Conservation (phyloP, 2,888 invertebrate species). For the Acheta domesticus region DNA sequence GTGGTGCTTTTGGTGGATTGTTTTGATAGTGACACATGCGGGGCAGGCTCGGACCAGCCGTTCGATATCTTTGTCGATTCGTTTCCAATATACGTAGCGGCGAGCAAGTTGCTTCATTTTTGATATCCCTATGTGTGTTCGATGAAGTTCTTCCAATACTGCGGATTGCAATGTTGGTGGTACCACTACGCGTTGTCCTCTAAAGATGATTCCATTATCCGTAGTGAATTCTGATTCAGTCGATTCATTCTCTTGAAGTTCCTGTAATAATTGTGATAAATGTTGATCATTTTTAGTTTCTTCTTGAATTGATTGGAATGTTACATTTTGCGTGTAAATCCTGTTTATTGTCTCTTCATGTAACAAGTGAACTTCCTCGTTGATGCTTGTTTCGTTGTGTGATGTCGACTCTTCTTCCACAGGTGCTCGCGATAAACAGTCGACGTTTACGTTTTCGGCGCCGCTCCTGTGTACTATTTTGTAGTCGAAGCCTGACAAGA, state of each 20-base stretch:
- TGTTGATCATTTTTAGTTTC: not conserved
- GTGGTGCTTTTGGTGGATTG: constrained; percentile 38
- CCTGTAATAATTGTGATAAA: not conserved
- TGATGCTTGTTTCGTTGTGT: not conserved
- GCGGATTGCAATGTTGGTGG: constrained; percentile 32
- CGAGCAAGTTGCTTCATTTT: constrained; percentile 39
- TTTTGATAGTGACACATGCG: constrained; percentile 38
- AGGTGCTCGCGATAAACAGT: not conserved
- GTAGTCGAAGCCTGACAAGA: not conserved
- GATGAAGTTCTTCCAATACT: constrained; percentile 40
- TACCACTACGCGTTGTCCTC: constrained; percentile 30
- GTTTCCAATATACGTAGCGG: constrained; percentile 39
- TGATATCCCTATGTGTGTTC: constrained; percentile 39
- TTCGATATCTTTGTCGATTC: constrained; percentile 40
- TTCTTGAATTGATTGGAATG: not conserved
- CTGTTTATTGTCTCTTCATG: not conserved
- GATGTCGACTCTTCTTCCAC: not conserved
- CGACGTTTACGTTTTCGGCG: not conserved
- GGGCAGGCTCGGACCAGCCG: constrained; percentile 37
- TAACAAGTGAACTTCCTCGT: not conserved
- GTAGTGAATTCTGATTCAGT: not conserved
- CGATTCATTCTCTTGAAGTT: not conserved
- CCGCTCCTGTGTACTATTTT: too few species aligned
- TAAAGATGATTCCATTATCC: not conserved
- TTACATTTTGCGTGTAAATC: not conserved